Evolutionary conservation across 1,140 invertebrate species (phyloP).

Genomic region (Zelostemma sp.): DNA sequence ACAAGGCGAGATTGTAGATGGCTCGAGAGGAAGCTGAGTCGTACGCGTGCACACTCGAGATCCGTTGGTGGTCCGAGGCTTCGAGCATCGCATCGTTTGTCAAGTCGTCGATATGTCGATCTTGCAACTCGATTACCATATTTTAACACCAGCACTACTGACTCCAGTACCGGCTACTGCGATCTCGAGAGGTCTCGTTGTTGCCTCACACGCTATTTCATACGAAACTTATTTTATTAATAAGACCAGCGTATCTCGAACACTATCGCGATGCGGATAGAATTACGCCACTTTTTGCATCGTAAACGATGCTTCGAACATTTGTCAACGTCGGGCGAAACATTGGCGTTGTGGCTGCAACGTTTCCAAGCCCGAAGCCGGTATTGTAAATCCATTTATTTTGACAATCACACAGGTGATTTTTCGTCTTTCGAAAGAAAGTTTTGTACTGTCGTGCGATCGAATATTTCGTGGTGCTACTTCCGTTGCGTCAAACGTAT

Average conservation of each 20-base stretch:
- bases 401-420: too few relatives aligned
- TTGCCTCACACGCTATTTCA: background rate
- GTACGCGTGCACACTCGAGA: constrained; percentile 46
- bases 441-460: constrained; percentile 18
- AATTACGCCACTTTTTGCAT: constrained; percentile 24
- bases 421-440: constrained; percentile 17
- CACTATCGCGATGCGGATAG: constrained; percentile 30
- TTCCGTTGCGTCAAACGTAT: constrained; percentile 25
- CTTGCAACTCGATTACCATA: constrained; percentile 66
- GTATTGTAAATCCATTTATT: too few relatives aligned
- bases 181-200: constrained; percentile 45
- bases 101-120: constrained; percentile 69
- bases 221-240: constrained; percentile 16
- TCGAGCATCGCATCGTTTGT: constrained; percentile 67
- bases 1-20: constrained; percentile 66
- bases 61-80: constrained; percentile 67
- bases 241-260: constrained; percentile 31
- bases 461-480: constrained; percentile 27
- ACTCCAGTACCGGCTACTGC: constrained; percentile 61
- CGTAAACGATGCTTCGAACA: constrained; percentile 26
- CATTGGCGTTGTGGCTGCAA: constrained; percentile 16
- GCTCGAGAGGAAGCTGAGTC: constrained; percentile 48
- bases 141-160: constrained; percentile 69
- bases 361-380: too few relatives aligned
- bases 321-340: constrained; percentile 32